These are phyloP conservation scores for Sylvicola cinctus DNA, from an alignment of 2,888 invertebrate genomes.

Conservation along the genomic window DNA sequence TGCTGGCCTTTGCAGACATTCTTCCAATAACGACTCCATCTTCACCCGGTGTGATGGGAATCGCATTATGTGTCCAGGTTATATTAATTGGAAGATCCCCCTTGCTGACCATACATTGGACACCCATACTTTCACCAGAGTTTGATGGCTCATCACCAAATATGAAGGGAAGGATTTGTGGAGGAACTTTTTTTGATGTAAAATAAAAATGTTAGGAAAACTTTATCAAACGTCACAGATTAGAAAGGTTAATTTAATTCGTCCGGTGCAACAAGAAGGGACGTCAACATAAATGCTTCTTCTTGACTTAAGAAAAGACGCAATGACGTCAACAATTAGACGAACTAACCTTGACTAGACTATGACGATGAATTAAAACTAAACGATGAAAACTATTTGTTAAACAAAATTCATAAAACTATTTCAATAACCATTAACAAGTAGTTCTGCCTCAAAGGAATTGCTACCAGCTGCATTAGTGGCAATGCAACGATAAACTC, in stretches of 20 bases:
- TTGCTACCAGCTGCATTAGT: slow-evolving; percentile 46
- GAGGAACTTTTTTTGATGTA: slow-evolving; percentile 34
- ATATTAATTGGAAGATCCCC: slow-evolving; percentile 57
- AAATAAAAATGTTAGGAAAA: slow-evolving; percentile 4
- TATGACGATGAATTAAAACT: neutral
- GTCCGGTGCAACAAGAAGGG: no score
- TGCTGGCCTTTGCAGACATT: slow-evolving; percentile 27
- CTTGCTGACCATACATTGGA: slow-evolving; percentile 45
- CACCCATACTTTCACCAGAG: slow-evolving; percentile 46
- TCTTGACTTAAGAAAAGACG: no score
- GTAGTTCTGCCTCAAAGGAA: slow-evolving; percentile 43
- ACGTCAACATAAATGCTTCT: no score
- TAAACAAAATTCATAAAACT: neutral
- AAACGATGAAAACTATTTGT: neutral
- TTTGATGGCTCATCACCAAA: slow-evolving; percentile 52
- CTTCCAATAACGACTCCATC: slow-evolving; percentile 22
- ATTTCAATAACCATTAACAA: slow-evolving; percentile 38
- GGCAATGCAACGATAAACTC: slow-evolving; percentile 58
- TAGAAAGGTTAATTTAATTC: slow-evolving; percentile 4
- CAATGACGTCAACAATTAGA: no score
- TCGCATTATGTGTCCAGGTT: slow-evolving; percentile 44
- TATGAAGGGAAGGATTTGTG: slow-evolving; percentile 47
- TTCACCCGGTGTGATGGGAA: slow-evolving; percentile 19
- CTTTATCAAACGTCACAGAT: slow-evolving; percentile 1
- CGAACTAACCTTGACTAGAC: no score